A percentile compares a stretch with the other conserved stretches of the same genome.
phyloP scores from a whole-genome alignment of 1,140 invertebrate species.

The Odontomachus brunneus region DNA sequence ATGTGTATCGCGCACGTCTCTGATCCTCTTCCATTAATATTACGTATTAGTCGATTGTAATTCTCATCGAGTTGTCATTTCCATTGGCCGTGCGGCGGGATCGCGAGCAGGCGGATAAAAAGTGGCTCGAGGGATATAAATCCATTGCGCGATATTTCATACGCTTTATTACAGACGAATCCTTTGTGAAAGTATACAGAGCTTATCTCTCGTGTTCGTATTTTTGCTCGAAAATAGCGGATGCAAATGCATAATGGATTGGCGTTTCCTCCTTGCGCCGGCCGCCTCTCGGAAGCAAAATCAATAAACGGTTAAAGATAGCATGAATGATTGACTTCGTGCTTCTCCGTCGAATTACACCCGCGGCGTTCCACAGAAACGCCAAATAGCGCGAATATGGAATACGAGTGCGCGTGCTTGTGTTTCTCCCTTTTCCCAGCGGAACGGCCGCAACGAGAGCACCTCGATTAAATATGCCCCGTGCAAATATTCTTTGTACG shows the following conservation, averaged over 20 bases:
- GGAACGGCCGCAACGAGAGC: neutral
- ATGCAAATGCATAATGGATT: constrained; percentile 34
- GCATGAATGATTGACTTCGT: constrained; percentile 39
- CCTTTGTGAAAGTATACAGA: neutral
- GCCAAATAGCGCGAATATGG: neutral
- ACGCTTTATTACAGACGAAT: neutral
- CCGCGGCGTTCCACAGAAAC: neutral
- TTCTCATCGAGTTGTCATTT: too few species aligned
- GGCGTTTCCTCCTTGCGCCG: constrained; percentile 21
- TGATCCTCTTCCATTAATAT: too few species aligned
- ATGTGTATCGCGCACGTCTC: too few species aligned
- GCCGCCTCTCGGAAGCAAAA: constrained; percentile 26
- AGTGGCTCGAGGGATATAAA: neutral
- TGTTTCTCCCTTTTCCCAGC: constrained; percentile 1
- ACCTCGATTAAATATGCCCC: neutral
- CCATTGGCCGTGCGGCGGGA: too few species aligned
- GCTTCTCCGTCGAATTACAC: constrained; percentile 26
- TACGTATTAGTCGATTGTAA: too few species aligned
- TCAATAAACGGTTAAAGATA: constrained; percentile 56
- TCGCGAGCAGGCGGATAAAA: neutral
- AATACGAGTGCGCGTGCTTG: neutral
- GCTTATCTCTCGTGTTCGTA: constrained; percentile 14
- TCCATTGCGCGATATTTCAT: neutral
- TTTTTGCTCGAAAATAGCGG: constrained; percentile 29
- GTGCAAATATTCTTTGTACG: neutral